Evolutionary conservation across 37 sponge, comb jelly and placozoan species (phyloP).

Genomic region (Halichondria panicea): DNA sequence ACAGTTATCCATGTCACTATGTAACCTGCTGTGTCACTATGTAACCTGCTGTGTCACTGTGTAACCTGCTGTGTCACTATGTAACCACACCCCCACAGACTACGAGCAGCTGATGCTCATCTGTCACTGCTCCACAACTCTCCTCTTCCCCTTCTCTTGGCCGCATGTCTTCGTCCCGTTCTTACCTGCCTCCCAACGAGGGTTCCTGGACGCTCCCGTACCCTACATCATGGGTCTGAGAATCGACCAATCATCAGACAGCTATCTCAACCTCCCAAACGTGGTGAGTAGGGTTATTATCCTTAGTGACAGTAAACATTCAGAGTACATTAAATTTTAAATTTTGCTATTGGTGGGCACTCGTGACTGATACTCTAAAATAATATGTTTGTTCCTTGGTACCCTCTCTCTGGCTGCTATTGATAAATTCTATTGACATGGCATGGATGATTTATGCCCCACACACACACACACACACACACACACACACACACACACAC

Average conservation of each 20-base stretch:
- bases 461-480: constrained; percentile 6
- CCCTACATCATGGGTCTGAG: constrained; percentile 94
- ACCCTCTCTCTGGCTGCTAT: too few relatives aligned
- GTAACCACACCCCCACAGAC: constrained; percentile 12
- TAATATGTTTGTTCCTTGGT: too few relatives aligned
- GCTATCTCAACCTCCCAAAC: constrained; percentile 27
- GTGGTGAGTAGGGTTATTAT: constrained; percentile 16
- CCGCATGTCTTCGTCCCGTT: constrained; percentile 96
- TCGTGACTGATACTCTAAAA: too few relatives aligned
- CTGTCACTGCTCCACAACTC: constrained; percentile 63
- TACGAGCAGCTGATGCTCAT: constrained; percentile 61
- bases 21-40: constrained; percentile 11
- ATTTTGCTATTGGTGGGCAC: too few relatives aligned
- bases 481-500: constrained; percentile 9
- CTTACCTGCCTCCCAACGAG: constrained; percentile 78
- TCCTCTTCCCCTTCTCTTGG: constrained; percentile 95
- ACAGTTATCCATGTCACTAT: too few relatives aligned
- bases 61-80: constrained; percentile 21
- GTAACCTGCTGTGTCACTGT: constrained; percentile 6
- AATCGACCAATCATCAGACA: constrained; percentile 5
- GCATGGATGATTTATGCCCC: too few relatives aligned
- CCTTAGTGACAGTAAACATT: too few relatives aligned
- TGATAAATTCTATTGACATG: too few relatives aligned
- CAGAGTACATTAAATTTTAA: too few relatives aligned
- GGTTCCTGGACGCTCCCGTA: constrained; percentile 94